Conservation (phyloP, 1,140 invertebrate species). For the Macrobrachium nipponense region DNA sequence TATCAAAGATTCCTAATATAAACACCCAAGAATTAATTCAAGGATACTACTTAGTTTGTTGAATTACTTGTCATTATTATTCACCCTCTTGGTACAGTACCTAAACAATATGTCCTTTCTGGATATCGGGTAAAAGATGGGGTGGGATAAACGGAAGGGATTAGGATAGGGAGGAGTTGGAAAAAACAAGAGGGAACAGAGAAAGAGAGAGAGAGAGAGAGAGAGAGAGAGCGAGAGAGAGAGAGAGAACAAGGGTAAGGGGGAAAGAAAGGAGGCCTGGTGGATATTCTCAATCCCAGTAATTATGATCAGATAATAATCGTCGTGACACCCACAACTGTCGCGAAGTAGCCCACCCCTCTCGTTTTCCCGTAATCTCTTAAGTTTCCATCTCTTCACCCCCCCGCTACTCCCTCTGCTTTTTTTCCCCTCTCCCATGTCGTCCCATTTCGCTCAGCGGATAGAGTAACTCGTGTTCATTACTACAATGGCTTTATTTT, state of each 20-base stretch:
- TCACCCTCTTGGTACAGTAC: too few species aligned
- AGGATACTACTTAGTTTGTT: too few species aligned
- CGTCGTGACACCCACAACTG: slow-evolving; percentile 18
- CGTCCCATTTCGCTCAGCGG: background rate
- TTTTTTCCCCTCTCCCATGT: too few species aligned
- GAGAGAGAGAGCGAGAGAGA: background rate
- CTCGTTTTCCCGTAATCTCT: background rate
- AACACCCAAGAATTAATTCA: too few species aligned
- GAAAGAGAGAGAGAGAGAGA: background rate
- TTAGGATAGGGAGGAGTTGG: background rate
- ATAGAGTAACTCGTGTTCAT: too few species aligned
- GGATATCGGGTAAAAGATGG: background rate
- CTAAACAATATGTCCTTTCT: too few species aligned
- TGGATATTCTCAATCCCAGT: slow-evolving; percentile 15
- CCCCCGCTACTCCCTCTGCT: background rate
- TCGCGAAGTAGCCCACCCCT: background rate
- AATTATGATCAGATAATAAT: slow-evolving; percentile 35
- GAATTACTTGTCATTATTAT: too few species aligned
- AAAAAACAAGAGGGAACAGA: background rate
- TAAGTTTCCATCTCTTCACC: background rate
- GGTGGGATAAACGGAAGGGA: background rate
- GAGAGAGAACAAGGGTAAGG: background rate
- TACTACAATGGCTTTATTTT: too few species aligned
- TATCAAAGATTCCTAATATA: too few species aligned
- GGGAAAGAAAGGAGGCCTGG: background rate